These are phyloP conservation scores for Steinernema carpocapsae DNA, from an alignment of 2,888 invertebrate genomes.

Conservation along the genomic window DNA sequence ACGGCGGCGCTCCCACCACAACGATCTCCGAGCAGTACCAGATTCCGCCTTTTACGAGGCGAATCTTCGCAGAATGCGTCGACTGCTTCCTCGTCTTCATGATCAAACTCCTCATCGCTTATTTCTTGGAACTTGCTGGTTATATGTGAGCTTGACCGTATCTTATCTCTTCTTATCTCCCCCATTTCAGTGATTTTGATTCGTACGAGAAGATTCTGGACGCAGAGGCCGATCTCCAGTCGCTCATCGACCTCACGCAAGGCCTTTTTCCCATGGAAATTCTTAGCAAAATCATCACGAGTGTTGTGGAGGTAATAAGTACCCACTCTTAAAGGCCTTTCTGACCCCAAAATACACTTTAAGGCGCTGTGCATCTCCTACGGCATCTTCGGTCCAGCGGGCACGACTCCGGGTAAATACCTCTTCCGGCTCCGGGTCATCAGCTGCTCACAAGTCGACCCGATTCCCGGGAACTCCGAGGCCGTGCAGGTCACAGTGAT, in stretches of 20 bases:
- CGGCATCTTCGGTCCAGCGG: slow-evolving; percentile 45
- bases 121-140: slow-evolving; percentile 55
- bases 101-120: slow-evolving; percentile 58
- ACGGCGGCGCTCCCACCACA: slow-evolving; percentile 35
- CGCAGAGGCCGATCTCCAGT: slow-evolving; percentile 58
- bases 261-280: slow-evolving; percentile 66
- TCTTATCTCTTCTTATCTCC: slow-evolving; percentile 11
- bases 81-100: slow-evolving; percentile 58
- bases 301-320: slow-evolving; percentile 32
- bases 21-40: slow-evolving; percentile 46
- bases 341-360: slow-evolving; percentile 12
- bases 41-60: slow-evolving; percentile 53
- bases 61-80: slow-evolving; percentile 58
- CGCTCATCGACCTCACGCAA: slow-evolving; percentile 64
- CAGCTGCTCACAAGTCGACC: slow-evolving; percentile 47
- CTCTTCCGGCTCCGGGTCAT: slow-evolving; percentile 61
- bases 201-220: slow-evolving; percentile 55
- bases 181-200: slow-evolving; percentile 59
- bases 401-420: slow-evolving; percentile 65
- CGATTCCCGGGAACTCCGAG: slow-evolving; percentile 47
- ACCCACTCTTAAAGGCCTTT: background rate
- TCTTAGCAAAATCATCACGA: slow-evolving; percentile 50
- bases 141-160: slow-evolving; percentile 49
- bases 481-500: slow-evolving; percentile 46
- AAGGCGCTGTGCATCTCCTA: slow-evolving; percentile 49